Base-by-base conservation (phyloP, 2,113 vertebrate species). In the Rattus rattus region DNA sequence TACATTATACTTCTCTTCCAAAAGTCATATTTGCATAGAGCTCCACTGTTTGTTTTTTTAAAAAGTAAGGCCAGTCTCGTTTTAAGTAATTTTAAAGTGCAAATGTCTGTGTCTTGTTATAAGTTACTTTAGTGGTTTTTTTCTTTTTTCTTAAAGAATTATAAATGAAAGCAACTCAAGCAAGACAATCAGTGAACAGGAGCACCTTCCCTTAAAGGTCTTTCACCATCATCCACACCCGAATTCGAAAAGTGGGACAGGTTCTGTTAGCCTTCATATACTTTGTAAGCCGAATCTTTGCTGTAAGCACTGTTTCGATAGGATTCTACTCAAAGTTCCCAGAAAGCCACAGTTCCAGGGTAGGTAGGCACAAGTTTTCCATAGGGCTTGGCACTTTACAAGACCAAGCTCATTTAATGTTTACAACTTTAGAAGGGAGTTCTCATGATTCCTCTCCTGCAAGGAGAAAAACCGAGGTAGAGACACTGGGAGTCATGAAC, bases 21-120 rank as follows among this genome's bases (percentile, higher is more conserved):
- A 93, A 96, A 91, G 39, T 94, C 83, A 91, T 92, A 94, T 87
- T 97, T 97, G 83, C 77, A 97, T 92, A 93, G 22, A 88, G 85
- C 96, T 94, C n/a, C 76, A 96, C 88, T 90, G 70, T 56, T 30
- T 77, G n/a, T 79, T 79, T 81, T 52, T 19, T 43, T 43, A 43
- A 28, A 14, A 95, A 96, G 88, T 95, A 92, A 97, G 67, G 90
- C 49, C 91, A 83, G 36, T n/a, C 91, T 91, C 36, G 56, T 80
- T 94, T 89, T 89, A 97, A 97, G 30, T 36, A 94, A 95, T 96
- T 69, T 69, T 95, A 94, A 91, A 96, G 47, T 84, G 4, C 36
- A 97, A 89, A 93, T 43, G 39, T 88, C 2, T 89, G 5, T 65
- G 77, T 61, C 63, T 61, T 70, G 5, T 52, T 91, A 76, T 96